phyloP scores from a whole-genome alignment of 2,888 invertebrate species.

The Sipunculus nudus region DNA sequence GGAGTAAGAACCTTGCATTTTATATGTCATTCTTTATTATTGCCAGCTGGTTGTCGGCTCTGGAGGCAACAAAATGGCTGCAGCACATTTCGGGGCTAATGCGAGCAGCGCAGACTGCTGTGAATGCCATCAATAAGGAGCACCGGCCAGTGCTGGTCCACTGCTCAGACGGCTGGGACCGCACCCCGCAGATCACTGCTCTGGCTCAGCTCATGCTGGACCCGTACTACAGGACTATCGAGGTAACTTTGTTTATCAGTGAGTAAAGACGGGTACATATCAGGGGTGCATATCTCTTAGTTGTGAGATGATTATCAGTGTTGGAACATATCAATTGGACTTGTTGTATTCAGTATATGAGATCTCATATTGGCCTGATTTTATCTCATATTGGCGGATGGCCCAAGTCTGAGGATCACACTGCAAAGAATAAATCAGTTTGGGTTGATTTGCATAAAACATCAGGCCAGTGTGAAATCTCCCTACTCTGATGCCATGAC shows the following conservation, averaged over 20 bases:
- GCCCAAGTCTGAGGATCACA: too few relatives aligned
- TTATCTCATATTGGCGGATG: too few relatives aligned
- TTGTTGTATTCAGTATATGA: neutral
- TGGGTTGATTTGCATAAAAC: too few relatives aligned
- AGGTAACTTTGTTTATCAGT: constrained; percentile 69
- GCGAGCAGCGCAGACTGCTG: constrained; percentile 82
- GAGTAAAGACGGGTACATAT: too few relatives aligned
- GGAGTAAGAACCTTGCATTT: too few relatives aligned
- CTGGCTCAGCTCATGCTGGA: constrained; percentile 91
- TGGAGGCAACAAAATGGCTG: constrained; percentile 92
- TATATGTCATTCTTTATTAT: neutral
- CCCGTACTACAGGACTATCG: constrained; percentile 91
- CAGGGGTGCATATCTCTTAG: too few relatives aligned
- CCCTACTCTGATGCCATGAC: too few relatives aligned
- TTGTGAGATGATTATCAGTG: neutral
- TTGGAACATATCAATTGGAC: neutral
- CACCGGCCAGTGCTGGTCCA: constrained; percentile 93
- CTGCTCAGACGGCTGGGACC: constrained; percentile 99
- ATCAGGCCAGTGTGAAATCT: too few relatives aligned
- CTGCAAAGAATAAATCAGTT: too few relatives aligned
- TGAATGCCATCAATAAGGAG: constrained; percentile 76
- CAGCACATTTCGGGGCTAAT: constrained; percentile 87
- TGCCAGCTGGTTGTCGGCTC: constrained; percentile 83
- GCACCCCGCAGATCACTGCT: constrained; percentile 96
- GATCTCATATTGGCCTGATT: too few relatives aligned